A percentile compares a stretch with the other conserved stretches of the same genome.
These are phyloP conservation scores for Planococcus citri DNA, from an alignment of 1,140 invertebrate species.

Conservation along the genomic window DNA sequence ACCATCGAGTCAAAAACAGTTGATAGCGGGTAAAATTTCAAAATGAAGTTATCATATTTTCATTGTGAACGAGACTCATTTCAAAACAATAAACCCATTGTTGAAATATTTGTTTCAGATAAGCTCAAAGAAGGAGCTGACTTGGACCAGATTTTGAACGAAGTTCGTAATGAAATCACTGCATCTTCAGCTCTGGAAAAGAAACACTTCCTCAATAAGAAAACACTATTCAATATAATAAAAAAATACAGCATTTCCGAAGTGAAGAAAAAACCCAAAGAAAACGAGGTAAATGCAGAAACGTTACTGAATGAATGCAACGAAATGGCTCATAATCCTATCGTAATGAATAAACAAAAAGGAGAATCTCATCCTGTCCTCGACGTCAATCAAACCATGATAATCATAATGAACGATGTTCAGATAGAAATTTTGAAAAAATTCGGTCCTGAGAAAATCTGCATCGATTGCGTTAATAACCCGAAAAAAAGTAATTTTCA, in stretches of 20 bases:
- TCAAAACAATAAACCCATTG: not conserved
- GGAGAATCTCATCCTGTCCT: not conserved
- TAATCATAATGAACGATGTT: conserved; percentile 22
- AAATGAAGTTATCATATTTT: not conserved
- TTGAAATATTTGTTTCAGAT: not conserved
- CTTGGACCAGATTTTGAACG: not conserved
- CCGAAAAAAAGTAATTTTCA: conserved; percentile 21
- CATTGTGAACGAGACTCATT: no score
- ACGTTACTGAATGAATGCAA: not conserved
- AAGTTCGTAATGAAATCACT: not conserved
- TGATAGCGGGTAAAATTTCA: not conserved
- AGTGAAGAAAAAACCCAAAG: not conserved
- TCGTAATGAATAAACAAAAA: conserved; percentile 15
- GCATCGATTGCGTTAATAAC: conserved; percentile 20
- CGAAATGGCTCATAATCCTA: not conserved
- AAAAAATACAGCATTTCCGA: not conserved
- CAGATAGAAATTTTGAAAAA: conserved; percentile 20
- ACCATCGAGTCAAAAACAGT: not conserved
- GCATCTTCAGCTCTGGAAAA: conserved; percentile 12
- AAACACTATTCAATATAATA: conserved; percentile 18
- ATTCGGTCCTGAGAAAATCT: conserved; percentile 21
- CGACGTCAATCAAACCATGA: conserved; percentile 15
- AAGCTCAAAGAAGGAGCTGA: not conserved
- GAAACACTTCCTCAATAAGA: conserved; percentile 13
- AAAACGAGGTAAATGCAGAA: conserved; percentile 20